Evolutionary conservation across 2,113 vertebrate genomes (phyloP), one percentile per base, ranked within the genome.

Genomic region (Anolis sagrei): DNA sequence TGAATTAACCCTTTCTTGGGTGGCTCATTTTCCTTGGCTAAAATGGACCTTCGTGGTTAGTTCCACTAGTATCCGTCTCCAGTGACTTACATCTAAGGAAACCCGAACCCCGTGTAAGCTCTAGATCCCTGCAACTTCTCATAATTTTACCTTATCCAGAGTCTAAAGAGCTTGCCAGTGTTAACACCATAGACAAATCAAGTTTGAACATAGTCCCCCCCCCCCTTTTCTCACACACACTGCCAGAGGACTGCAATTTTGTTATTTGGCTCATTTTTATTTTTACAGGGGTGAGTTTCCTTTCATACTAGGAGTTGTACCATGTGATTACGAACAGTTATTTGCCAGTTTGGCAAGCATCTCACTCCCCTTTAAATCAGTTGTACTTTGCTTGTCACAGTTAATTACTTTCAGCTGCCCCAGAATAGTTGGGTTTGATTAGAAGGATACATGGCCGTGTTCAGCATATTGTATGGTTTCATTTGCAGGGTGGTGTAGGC

Each of bases 381-480:
- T 75, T 88, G 4, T 84, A 0, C 32, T 85, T 91, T 83, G 39
- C 29, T 29, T 86, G 32, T 25, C 27, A 34, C 0, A 4, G 68
- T 79, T 48, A 64, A 75, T 87, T 85, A n/a, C 27, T 44, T 16
- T 68, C 58, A 64, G 48, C 61, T 70, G 21, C 39, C 66, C 2
- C 19, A 21, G 16, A 62, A 25, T 7, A 48, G n/a, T 81, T 49
- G 6, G 81, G 21, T n/a, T 69, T 83, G 84, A 62, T 91, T 0
- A 0, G 75, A 48, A 8, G 44, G n/a, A 74, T 78, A 81, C 4
- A 0, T 3, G 16, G 80, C 84, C 85, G 14, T 51, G 29, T 14
- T 77, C 68, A 83, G 80, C 21, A 21, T 11, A 27, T 0, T 1
- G 21, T 16, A 23, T 34, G 0, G 0, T 49, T 77, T 82, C 39